Percentiles rank a stretch among this genome's conserved stretches.
Conservation (phyloP, 2,888 invertebrate genomes). For the Cyclophora albipunctata region DNA sequence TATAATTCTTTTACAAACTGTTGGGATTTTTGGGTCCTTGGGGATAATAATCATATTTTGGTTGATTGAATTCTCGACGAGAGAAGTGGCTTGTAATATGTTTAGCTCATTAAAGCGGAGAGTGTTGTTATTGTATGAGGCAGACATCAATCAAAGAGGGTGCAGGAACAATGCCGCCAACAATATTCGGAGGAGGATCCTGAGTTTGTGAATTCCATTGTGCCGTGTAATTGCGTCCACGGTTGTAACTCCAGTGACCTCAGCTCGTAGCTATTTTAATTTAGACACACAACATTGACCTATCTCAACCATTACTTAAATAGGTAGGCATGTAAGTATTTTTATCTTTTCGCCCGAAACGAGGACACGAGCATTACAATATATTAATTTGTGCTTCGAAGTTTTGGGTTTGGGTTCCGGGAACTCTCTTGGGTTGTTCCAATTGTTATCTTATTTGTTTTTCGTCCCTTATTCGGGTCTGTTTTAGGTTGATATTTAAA, state of each 20-base stretch:
- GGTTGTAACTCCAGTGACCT: conserved; percentile 15
- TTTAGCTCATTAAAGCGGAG: conserved; percentile 1
- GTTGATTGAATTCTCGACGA: no score
- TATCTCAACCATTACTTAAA: conserved; percentile 24
- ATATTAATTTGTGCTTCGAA: not conserved
- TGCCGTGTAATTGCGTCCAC: conserved; percentile 4
- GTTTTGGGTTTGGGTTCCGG: not conserved
- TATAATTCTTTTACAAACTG: conserved; percentile 5
- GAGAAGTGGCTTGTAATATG: no score
- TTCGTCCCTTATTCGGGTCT: no score
- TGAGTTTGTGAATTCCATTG: conserved; percentile 3
- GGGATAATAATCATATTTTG: no score
- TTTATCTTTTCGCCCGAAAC: conserved; percentile 12
- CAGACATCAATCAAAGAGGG: not conserved
- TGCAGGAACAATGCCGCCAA: not conserved
- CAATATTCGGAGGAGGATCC: not conserved
- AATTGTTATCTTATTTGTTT: no score
- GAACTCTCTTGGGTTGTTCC: no score
- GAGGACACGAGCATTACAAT: conserved; percentile 7
- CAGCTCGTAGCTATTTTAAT: conserved; percentile 20
- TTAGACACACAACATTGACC: conserved; percentile 22
- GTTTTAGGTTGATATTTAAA: no score
- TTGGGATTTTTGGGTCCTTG: conserved; percentile 1
- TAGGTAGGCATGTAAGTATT: conserved; percentile 12
- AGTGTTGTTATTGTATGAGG: conserved; percentile 2